Conservation (phyloP, 2,888 invertebrate species). For the Meiosimyza decipiens region DNA sequence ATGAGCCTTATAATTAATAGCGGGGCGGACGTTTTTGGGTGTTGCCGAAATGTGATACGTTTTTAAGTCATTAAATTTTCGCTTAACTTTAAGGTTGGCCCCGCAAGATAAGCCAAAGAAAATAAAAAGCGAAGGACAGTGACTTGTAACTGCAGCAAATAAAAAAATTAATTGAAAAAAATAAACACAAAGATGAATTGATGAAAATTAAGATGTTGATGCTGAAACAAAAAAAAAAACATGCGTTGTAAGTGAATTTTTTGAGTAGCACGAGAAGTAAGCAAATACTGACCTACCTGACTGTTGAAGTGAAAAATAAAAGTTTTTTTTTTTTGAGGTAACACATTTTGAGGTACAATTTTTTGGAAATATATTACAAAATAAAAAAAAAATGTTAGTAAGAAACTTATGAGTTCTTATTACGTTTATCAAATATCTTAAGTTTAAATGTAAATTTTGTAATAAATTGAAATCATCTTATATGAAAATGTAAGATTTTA, state of each 20-base stretch:
- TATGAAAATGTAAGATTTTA: too few species aligned
- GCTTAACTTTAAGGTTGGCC: background rate
- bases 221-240: background rate
- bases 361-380: too few species aligned
- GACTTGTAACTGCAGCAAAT: background rate
- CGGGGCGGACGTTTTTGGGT: slow-evolving; percentile 29
- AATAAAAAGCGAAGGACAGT: background rate
- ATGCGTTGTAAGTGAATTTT: background rate
- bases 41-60: slow-evolving; percentile 34
- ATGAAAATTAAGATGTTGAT: slow-evolving; percentile 21
- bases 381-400: too few species aligned
- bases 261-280: too few species aligned
- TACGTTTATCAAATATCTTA: too few species aligned
- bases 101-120: background rate
- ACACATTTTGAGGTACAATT: too few species aligned
- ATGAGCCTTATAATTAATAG: slow-evolving; percentile 27
- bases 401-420: too few species aligned
- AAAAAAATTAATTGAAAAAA: background rate
- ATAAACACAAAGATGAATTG: slow-evolving; percentile 13
- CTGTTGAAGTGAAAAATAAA: background rate
- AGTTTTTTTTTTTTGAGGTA: too few species aligned
- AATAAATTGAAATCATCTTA: too few species aligned
- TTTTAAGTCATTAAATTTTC: slow-evolving; percentile 30
- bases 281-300: slow-evolving; percentile 5
- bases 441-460: too few species aligned